Evolutionary conservation across 1,140 invertebrate genomes (phyloP).

Genomic region (Drosophila pandora): DNA sequence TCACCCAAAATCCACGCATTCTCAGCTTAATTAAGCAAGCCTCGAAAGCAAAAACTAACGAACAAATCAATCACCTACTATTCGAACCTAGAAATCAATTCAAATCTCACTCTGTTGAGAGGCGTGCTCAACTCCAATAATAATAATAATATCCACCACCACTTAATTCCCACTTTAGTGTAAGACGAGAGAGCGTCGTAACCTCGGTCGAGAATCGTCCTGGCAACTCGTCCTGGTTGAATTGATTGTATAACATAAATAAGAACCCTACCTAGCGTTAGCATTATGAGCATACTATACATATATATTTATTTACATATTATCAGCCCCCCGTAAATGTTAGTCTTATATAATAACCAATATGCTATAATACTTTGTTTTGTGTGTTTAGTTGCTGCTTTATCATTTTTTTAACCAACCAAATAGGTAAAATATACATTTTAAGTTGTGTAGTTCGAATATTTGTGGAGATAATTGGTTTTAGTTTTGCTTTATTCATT

Average conservation of each 20-base stretch:
- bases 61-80: constrained; percentile 11
- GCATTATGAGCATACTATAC: constrained; percentile 23
- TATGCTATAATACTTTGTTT: constrained; percentile 30
- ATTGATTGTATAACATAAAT: constrained; percentile 52
- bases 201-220: constrained; percentile 11
- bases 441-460: constrained; percentile 31
- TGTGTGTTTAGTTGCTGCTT: constrained; percentile 59
- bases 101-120: constrained; percentile 30
- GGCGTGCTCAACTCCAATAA: constrained; percentile 37
- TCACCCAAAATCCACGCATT: constrained; percentile 60
- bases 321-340: constrained; percentile 38
- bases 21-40: constrained; percentile 34
- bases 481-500: constrained; percentile 40
- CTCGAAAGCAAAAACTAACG: constrained; percentile 45
- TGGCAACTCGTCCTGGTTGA: constrained; percentile 37
- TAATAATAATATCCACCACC: constrained; percentile 10
- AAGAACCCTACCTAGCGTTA: constrained; percentile 47
- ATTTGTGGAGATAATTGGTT: constrained; percentile 17
- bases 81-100: constrained; percentile 31
- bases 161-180: constrained; percentile 31
- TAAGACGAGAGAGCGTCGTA: constrained; percentile 40
- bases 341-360: constrained; percentile 39
- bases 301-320: constrained; percentile 16
- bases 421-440: constrained; percentile 13
- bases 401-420: constrained; percentile 33